A percentile compares a stretch with the other conserved stretches of the same genome.
phyloP scores from a whole-genome alignment of 2,113 vertebrate genomes.

The Pardalotus punctatus region DNA sequence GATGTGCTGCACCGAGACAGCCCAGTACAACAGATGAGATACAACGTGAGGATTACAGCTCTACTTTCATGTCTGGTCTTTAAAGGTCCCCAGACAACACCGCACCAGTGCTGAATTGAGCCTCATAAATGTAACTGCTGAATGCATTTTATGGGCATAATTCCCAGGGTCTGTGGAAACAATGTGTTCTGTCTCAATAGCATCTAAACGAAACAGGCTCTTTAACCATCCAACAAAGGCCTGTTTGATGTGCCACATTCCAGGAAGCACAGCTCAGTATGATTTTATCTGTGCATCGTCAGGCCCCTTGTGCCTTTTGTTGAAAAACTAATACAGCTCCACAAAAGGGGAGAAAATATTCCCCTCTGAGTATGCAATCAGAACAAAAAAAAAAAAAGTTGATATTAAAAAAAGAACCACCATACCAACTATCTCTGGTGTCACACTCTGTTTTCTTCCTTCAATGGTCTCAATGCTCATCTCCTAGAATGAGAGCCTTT shows the following conservation, averaged over 20 bases:
- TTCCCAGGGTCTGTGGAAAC: constrained; percentile 49
- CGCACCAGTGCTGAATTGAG: not conserved
- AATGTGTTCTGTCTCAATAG: constrained; percentile 44
- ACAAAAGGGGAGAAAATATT: constrained; percentile 13
- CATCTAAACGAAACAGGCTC: not conserved
- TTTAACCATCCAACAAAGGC: constrained; percentile 20
- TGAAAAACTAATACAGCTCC: not conserved
- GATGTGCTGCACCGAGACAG: not conserved
- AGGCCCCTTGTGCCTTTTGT: constrained; percentile 1
- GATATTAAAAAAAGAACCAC: not conserved
- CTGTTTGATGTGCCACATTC: constrained; percentile 44
- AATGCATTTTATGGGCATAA: not conserved
- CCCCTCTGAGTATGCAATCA: not conserved
- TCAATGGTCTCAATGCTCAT: not conserved
- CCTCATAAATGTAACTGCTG: not conserved
- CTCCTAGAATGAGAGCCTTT: not conserved
- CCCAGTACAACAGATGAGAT: not conserved
- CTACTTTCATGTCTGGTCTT: not conserved
- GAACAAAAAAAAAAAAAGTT: not conserved
- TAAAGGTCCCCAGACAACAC: constrained; percentile 18
- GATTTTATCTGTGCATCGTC: constrained; percentile 14
- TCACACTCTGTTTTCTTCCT: not conserved
- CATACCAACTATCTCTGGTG: not conserved
- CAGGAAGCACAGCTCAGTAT: constrained; percentile 39
- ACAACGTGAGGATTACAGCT: fast-evolving